Evolutionary conservation across 2,113 vertebrate species (phyloP).

Genomic region (Oenanthe melanoleuca): DNA sequence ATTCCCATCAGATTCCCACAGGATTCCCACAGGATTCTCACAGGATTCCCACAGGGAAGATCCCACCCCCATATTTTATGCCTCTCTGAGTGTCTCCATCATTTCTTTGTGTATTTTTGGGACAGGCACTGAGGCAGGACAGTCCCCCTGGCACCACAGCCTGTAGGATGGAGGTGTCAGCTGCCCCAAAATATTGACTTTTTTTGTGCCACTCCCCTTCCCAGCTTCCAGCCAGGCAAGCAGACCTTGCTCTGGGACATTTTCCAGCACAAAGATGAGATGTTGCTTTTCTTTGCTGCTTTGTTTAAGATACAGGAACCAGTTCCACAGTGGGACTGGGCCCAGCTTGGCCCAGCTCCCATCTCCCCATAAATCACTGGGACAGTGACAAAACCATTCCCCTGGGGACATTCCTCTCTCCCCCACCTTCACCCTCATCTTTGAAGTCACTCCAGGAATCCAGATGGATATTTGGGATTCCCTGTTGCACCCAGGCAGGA

Average conservation of each 20-base stretch:
- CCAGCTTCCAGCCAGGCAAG: constrained; percentile 20
- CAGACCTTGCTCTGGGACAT: neutral
- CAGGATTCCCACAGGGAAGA: too few relatives aligned
- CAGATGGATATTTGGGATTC: neutral
- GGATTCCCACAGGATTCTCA: too few relatives aligned
- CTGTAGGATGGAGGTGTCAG: neutral
- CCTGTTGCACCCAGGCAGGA: neutral
- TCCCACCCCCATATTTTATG: too few relatives aligned
- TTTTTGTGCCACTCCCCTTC: neutral
- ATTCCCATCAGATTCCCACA: too few relatives aligned
- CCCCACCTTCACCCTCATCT: neutral
- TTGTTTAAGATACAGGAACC: constrained; percentile 48
- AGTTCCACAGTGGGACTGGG: neutral
- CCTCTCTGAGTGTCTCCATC: too few relatives aligned
- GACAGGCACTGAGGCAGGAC: neutral
- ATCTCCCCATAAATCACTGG: constrained; percentile 10
- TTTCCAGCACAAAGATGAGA: constrained; percentile 31
- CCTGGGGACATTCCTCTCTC: neutral
- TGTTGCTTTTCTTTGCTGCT: neutral
- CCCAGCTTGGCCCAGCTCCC: constrained; percentile 6
- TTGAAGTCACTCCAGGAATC: neutral
- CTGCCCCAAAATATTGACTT: neutral
- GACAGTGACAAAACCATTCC: neutral
- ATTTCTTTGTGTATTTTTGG: too few relatives aligned
- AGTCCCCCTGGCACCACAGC: neutral